Conservation (phyloP, 1,140 invertebrate species). For the Macrobrachium rosenbergii region DNA sequence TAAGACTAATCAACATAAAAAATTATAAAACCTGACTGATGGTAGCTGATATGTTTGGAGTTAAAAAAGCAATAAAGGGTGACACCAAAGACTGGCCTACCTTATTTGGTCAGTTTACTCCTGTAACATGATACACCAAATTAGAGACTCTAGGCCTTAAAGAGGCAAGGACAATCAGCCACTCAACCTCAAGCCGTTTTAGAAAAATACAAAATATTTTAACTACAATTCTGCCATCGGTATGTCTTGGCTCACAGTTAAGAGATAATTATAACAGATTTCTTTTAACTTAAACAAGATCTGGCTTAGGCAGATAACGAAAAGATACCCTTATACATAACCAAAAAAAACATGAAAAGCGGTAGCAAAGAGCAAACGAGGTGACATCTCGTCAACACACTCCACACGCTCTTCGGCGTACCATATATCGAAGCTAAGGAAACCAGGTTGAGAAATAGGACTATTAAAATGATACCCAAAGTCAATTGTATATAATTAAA, state of each 20-base stretch:
- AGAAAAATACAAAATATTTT: conserved; percentile 59
- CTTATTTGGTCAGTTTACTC: conserved; percentile 54
- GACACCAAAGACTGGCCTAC: conserved; percentile 47
- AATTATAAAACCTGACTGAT: too few relatives aligned
- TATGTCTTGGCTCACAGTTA: conserved; percentile 37
- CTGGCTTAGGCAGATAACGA: not conserved
- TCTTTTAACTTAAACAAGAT: conserved; percentile 16
- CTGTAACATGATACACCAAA: conserved; percentile 53
- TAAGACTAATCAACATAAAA: too few relatives aligned
- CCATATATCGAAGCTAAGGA: not conserved
- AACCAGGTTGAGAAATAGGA: conserved; percentile 59
- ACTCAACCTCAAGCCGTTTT: conserved; percentile 36
- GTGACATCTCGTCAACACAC: conserved; percentile 33
- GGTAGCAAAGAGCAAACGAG: conserved; percentile 31
- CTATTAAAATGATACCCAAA: conserved; percentile 64
- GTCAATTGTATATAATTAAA: conserved; percentile 64
- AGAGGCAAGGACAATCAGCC: conserved; percentile 28
- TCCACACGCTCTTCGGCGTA: not conserved
- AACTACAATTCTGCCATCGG: conserved; percentile 30
- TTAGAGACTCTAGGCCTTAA: conserved; percentile 4
- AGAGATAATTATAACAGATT: conserved; percentile 29
- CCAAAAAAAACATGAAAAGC: conserved; percentile 3
- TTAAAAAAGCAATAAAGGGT: conserved; percentile 13
- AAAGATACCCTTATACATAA: too few relatives aligned
- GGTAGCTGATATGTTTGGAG: too few relatives aligned